Evolutionary conservation across 1,140 invertebrate species (phyloP), one percentile per base, ranked within the genome.

Genomic region (Trinorchestia longiramus): DNA sequence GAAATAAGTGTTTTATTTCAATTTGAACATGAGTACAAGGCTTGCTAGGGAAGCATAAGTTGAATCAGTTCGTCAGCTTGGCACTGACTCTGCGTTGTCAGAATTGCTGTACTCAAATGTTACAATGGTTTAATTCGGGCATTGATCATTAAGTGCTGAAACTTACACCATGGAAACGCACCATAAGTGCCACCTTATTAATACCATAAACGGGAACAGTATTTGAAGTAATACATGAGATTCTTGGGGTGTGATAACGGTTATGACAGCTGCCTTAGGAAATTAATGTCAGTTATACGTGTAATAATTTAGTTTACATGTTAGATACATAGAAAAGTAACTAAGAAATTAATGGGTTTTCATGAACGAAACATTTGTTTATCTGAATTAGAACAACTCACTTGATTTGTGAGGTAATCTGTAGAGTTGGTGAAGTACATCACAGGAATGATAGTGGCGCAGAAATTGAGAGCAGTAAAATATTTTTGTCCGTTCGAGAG

Each of bases 401-500:
- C 92, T 47, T 94, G 3, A n/a, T 40, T 47, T 43, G 92, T 45
- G 92, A 94, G 92, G 44, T 94, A 94, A n/a, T 94, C 43, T 41
- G 92, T 94, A 8, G 92, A 45, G 92, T 94, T 94, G 44, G 43
- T 94, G 43, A 94, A 47, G 92, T 94, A 94, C 43, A 94, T 94
- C 43, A 94, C 92, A 40, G 92, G 92, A 23, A 94, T 94, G 92
- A 94, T 47, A 40, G 92, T 94, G 11, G 92, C 92, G 43, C 36
- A 40, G 92, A 94, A 94, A 44, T 94, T 94, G 43, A 94, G 92
- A 36, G 92, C 43, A 40, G 47, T 94, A 44, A 94, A 94, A 47
- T 23, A 44, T 40, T 47, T 94, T 43, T 94, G 92, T 8, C 44
- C 92, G 44, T 11, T 43, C 15, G 92, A 47, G 41, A 94, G 92